A percentile compares a stretch with the other conserved stretches of the same genome.
Evolutionary conservation across 30 jellyfish, hydroid and myxozoan species (phyloP).

Genomic region (Aurelia aurita complex sp. Pacific): DNA sequence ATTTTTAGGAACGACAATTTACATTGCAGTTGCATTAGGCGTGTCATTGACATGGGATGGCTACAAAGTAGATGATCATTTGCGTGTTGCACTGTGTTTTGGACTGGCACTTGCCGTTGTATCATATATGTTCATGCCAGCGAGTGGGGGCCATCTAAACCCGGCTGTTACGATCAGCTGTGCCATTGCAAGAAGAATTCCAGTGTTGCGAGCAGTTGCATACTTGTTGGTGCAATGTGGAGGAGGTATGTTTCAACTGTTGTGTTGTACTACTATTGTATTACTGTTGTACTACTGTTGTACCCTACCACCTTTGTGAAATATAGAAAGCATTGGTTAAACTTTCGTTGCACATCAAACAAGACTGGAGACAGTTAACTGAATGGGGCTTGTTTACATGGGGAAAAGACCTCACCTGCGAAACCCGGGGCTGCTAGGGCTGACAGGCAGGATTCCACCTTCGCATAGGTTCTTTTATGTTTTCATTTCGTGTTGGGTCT

Average conservation of each 20-base stretch:
- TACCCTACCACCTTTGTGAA: too few species aligned
- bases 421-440: too few species aligned
- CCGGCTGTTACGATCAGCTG: constrained; percentile 71
- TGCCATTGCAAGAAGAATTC: constrained; percentile 46
- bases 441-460: too few species aligned
- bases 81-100: constrained; percentile 51
- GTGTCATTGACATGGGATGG: constrained; percentile 46
- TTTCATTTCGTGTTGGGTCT: too few species aligned
- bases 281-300: too few species aligned
- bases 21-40: constrained; percentile 26
- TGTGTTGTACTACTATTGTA: not conserved
- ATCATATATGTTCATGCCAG: constrained; percentile 47
- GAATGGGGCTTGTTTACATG: too few species aligned
- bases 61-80: constrained; percentile 25
- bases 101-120: constrained; percentile 65
- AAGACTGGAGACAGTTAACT: too few species aligned
- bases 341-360: too few species aligned
- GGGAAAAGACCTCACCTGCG: too few species aligned
- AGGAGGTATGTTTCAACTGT: constrained; percentile 58
- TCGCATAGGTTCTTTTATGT: too few species aligned
- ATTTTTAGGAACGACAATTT: constrained; percentile 57
- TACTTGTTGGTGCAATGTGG: constrained; percentile 59
- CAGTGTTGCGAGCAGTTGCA: constrained; percentile 20
- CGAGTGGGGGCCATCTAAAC: constrained; percentile 73
- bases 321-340: too few species aligned